Percentiles rank a stretch among this genome's conserved stretches.
Conservation (phyloP, 2,888 invertebrate species). For the Tinea trinotella region DNA sequence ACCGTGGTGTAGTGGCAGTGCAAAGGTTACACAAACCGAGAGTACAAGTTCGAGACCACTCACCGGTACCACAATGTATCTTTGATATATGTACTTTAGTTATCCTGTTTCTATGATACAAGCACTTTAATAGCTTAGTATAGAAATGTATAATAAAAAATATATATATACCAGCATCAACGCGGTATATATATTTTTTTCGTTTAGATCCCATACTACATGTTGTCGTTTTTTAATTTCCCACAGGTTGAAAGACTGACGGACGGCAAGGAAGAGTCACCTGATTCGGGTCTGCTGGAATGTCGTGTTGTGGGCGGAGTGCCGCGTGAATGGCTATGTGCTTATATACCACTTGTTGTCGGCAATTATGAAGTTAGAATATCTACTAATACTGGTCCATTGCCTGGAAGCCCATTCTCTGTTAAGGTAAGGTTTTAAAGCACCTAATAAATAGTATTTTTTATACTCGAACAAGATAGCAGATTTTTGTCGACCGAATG, state of each 20-base stretch:
- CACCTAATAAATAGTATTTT: no score
- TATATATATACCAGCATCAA: no score
- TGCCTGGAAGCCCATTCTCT: constrained; percentile 87
- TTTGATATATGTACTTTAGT: no score
- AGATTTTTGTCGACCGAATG: no score
- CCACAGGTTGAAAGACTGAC: constrained; percentile 58
- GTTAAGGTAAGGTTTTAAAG: constrained; percentile 75
- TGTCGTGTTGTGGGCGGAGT: constrained; percentile 73
- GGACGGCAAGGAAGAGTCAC: constrained; percentile 47
- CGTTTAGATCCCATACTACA: no score
- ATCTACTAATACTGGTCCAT: constrained; percentile 74
- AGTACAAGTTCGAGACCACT: no score
- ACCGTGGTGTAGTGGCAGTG: no score
- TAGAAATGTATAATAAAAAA: no score
- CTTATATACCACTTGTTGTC: constrained; percentile 92
- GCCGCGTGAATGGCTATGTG: constrained; percentile 89
- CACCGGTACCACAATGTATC: no score
- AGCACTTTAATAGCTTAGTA: background rate
- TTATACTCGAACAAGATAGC: no score
- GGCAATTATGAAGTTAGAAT: constrained; percentile 93
- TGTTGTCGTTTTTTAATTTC: background rate
- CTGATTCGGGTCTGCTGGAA: constrained; percentile 66
- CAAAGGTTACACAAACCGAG: no score
- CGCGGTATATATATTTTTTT: no score
- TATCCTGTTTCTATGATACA: background rate